Evolutionary conservation across 2,888 invertebrate species (phyloP).

Genomic region (Tineola bisselliella): DNA sequence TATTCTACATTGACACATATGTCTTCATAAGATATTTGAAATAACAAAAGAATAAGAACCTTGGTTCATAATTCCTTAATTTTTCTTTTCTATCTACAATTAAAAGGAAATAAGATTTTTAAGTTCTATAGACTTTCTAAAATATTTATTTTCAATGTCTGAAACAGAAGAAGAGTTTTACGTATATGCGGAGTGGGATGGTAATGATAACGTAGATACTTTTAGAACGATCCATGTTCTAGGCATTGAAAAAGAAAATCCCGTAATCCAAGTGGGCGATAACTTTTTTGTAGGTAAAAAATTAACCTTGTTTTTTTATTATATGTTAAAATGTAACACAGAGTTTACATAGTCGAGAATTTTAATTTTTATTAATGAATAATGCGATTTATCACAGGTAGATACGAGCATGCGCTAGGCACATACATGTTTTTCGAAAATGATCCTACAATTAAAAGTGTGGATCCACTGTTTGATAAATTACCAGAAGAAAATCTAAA

Average conservation of each 20-base stretch:
- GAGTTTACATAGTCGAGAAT: background rate
- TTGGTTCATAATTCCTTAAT: no score
- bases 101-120: no score
- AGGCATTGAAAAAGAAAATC: constrained; percentile 70
- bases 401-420: constrained; percentile 74
- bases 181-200: constrained; percentile 69
- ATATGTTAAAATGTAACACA: no score
- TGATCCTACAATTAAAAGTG: constrained; percentile 49
- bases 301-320: no score
- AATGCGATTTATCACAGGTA: constrained; percentile 58
- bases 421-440: constrained; percentile 80
- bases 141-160: constrained; percentile 15
- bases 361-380: background rate
- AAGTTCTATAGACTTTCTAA: no score
- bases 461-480: constrained; percentile 66
- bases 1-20: no score
- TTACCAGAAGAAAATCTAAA: constrained; percentile 66
- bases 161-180: constrained; percentile 69
- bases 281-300: constrained; percentile 67
- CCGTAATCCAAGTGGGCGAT: constrained; percentile 75
- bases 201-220: constrained; percentile 55
- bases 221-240: constrained; percentile 65
- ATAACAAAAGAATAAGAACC: no score
- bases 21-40: no score
- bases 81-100: no score